These are phyloP conservation scores for Ichneumon xanthorius DNA, from an alignment of 2,888 invertebrate genomes.

Conservation along the genomic window DNA sequence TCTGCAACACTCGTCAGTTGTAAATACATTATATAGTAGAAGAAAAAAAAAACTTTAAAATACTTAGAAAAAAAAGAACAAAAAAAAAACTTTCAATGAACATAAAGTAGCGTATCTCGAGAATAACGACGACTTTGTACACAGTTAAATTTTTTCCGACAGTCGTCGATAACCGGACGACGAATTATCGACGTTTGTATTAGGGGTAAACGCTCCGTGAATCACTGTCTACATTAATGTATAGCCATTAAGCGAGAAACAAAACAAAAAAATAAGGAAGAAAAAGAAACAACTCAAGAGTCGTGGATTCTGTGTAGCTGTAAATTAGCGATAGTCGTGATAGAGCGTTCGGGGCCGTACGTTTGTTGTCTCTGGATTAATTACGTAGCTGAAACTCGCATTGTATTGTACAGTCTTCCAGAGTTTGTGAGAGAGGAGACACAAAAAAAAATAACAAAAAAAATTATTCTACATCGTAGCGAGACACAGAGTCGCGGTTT, in stretches of 20 bases:
- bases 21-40: conserved; percentile 60
- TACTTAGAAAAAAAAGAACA: neutral
- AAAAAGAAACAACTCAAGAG: neutral
- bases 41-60: neutral
- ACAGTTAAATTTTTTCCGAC: conserved; percentile 32
- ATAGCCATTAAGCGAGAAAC: conserved; percentile 49
- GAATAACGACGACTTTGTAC: conserved; percentile 43
- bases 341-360: conserved; percentile 25
- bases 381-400: conserved; percentile 53
- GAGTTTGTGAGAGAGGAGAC: conserved; percentile 42
- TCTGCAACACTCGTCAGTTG: conserved; percentile 49
- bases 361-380: conserved; percentile 39
- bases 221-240: conserved; percentile 47
- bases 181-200: conserved; percentile 27
- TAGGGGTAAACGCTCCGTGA: neutral
- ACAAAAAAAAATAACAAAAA: neutral
- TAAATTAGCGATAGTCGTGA: conserved; percentile 43
- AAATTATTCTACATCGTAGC: conserved; percentile 27
- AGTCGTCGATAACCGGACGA: conserved; percentile 27
- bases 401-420: conserved; percentile 69
- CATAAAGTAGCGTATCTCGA: conserved; percentile 24
- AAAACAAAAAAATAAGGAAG: conserved; percentile 4
- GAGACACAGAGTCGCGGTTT: conserved; percentile 20
- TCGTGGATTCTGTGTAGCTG: conserved; percentile 46
- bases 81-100: conserved; percentile 43